A percentile compares a stretch with the other conserved stretches of the same genome.
Conservation (phyloP, 2,888 invertebrate genomes). For the Hanleya hanleyi region DNA sequence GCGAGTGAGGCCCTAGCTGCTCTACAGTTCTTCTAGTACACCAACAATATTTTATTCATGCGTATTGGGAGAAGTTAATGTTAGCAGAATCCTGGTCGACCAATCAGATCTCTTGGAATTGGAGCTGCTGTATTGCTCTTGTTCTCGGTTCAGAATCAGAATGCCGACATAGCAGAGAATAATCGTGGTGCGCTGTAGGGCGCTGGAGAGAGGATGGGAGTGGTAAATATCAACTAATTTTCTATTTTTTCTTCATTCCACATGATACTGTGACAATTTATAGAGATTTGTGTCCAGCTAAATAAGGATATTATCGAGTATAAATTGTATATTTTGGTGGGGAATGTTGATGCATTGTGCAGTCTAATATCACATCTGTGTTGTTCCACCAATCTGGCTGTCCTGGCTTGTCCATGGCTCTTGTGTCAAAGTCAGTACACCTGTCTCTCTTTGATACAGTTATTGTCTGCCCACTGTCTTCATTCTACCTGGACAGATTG, state of each 20-base stretch:
- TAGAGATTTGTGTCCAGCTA: neutral
- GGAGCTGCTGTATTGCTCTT: neutral
- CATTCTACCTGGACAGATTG: no score
- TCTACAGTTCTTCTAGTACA: no score
- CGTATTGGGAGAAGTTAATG: conserved; percentile 4
- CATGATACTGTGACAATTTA: neutral
- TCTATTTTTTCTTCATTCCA: neutral
- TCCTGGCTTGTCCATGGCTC: no score
- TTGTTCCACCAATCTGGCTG: neutral
- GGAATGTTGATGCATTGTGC: neutral
- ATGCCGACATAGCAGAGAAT: conserved; percentile 8
- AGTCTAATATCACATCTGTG: neutral
- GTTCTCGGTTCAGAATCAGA: neutral
- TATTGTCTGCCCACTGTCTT: no score
- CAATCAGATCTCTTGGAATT: neutral
- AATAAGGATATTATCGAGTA: no score
- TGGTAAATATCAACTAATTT: conserved; percentile 1
- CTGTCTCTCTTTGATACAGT: no score
- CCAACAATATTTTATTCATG: conserved; percentile 4
- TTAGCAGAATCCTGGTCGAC: neutral
- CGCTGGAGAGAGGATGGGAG: conserved; percentile 5
- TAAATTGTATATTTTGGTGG: neutral
- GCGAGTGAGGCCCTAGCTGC: no score
- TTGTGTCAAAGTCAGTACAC: no score
- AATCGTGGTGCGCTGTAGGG: neutral